A percentile compares a stretch with the other conserved stretches of the same genome.
These are phyloP conservation scores for Sebastes variabilis DNA, from an alignment of 2,797 vertebrate genomes.

Conservation along the genomic window DNA sequence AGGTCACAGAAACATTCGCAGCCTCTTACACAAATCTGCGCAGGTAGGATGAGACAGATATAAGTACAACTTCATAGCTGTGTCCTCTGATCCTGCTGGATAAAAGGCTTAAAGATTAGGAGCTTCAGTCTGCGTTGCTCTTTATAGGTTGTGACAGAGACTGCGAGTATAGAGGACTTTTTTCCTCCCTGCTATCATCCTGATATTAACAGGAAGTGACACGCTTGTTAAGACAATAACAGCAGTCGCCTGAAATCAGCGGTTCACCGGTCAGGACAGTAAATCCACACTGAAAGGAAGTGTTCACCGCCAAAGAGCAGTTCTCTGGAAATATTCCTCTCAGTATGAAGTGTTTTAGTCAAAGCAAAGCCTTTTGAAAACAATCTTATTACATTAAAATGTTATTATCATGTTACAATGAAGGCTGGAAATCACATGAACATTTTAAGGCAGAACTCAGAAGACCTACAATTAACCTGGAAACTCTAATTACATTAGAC, in stretches of 20 bases:
- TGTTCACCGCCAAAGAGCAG: neutral
- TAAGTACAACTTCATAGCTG: neutral
- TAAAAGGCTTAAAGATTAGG: slow-evolving; percentile 25
- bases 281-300: slow-evolving; percentile 25
- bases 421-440: neutral
- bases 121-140: slow-evolving; percentile 18
- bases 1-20: slow-evolving; percentile 5
- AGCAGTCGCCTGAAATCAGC: slow-evolving; percentile 60
- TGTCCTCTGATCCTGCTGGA: slow-evolving; percentile 26
- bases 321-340: neutral
- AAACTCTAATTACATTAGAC: neutral
- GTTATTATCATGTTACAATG: neutral
- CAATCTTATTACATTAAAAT: neutral
- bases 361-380: neutral
- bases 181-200: slow-evolving; percentile 17
- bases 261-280: slow-evolving; percentile 19
- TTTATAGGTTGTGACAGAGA: slow-evolving; percentile 50
- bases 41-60: slow-evolving; percentile 4
- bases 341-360: neutral
- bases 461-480: neutral
- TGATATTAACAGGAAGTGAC: slow-evolving; percentile 68
- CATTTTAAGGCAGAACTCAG: neutral
- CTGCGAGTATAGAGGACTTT: slow-evolving; percentile 16
- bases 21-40: neutral
- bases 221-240: slow-evolving; percentile 66